Evolutionary conservation across 1,140 invertebrate species (phyloP).

Genomic region (Diachasmimorpha longicaudata): DNA sequence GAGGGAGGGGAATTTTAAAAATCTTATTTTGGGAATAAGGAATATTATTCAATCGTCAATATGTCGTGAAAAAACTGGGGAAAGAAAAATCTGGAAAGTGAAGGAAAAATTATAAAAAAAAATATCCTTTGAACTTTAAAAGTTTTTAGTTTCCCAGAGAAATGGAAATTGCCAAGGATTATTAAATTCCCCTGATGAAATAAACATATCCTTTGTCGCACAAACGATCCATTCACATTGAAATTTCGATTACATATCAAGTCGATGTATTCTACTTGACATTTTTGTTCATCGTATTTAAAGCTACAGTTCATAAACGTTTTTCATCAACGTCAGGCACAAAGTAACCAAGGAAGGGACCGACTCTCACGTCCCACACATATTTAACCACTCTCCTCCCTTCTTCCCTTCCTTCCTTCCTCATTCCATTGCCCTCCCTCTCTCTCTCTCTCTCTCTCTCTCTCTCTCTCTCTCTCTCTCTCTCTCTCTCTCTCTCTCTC

Average conservation of each 20-base stretch:
- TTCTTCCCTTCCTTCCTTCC: background rate
- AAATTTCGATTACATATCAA: background rate
- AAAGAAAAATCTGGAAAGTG: too few relatives aligned
- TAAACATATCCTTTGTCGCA: too few relatives aligned
- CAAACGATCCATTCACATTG: too few relatives aligned
- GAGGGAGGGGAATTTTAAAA: too few relatives aligned
- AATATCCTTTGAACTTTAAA: too few relatives aligned
- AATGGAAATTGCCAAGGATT: too few relatives aligned
- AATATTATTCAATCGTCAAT: too few relatives aligned
- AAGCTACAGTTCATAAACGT: background rate
- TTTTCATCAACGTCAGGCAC: conserved; percentile 11
- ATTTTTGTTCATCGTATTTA: background rate
- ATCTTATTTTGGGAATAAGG: too few relatives aligned
- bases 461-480: background rate
- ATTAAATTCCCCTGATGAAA: too few relatives aligned
- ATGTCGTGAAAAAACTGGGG: too few relatives aligned
- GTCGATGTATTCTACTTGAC: background rate
- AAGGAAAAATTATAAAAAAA: too few relatives aligned
- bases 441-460: background rate
- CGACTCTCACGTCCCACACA: conserved; percentile 11
- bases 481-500: background rate
- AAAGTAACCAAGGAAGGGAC: background rate
- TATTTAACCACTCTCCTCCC: conserved; percentile 7
- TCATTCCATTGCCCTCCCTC: background rate
- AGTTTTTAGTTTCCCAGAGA: too few relatives aligned